Conservation (phyloP, 1,140 invertebrate genomes). For the Drosophila miranda region DNA sequence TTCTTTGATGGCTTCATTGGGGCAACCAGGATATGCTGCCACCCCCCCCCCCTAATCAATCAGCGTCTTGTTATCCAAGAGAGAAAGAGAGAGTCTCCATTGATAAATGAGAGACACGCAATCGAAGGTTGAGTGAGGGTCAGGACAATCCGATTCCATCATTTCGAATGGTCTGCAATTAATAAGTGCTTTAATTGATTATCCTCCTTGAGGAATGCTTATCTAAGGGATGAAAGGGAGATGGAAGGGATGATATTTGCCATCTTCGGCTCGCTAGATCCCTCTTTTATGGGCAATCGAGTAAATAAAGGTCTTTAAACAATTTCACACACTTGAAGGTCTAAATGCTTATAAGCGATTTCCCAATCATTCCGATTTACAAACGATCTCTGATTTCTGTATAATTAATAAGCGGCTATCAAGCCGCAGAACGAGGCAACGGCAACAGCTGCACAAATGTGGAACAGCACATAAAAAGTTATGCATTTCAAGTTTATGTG, state of each 20-base stretch:
- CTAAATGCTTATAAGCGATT: slow-evolving; percentile 5
- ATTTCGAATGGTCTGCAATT: slow-evolving; percentile 67
- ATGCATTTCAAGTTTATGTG: slow-evolving; percentile 74
- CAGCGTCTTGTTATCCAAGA: slow-evolving; percentile 52
- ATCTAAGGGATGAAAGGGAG: neutral
- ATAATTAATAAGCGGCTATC: slow-evolving; percentile 43
- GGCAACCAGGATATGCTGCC: slow-evolving; percentile 54
- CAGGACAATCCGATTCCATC: slow-evolving; percentile 17
- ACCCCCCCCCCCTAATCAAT: slow-evolving; percentile 61
- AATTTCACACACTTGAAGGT: slow-evolving; percentile 7
- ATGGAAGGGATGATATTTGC: neutral
- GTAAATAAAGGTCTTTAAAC: neutral
- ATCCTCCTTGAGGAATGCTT: slow-evolving; percentile 30
- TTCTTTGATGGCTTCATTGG: slow-evolving; percentile 60
- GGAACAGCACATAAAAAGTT: slow-evolving; percentile 40
- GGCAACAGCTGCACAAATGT: slow-evolving; percentile 34
- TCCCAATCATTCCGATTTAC: neutral
- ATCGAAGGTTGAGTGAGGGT: slow-evolving; percentile 26
- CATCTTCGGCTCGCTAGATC: too few species aligned
- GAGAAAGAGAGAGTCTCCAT: slow-evolving; percentile 22
- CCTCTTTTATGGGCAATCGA: too few species aligned
- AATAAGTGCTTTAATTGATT: slow-evolving; percentile 51
- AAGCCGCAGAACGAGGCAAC: slow-evolving; percentile 9
- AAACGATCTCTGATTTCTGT: slow-evolving; percentile 10
- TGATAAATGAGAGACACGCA: slow-evolving; percentile 45